Conservation (phyloP, 2,113 vertebrate species). For the Tenrec ecaudatus region DNA sequence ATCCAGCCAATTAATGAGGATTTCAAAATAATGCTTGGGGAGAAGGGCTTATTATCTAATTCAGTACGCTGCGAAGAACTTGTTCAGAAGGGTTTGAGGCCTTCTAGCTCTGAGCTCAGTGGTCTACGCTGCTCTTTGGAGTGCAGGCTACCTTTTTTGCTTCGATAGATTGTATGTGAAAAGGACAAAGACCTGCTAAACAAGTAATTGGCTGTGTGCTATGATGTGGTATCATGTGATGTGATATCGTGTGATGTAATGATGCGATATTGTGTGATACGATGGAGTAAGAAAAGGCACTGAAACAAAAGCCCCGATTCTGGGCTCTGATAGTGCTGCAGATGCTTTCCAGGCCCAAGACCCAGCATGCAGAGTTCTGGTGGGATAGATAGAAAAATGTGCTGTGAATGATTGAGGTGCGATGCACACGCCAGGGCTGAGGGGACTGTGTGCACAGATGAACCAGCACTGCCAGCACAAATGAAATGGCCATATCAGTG, state of each 20-base stretch:
- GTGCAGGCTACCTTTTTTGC: background rate
- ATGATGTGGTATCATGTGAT: background rate
- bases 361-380: background rate
- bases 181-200: background rate
- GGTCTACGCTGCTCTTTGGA: background rate
- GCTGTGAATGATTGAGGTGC: background rate
- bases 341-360: background rate
- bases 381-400: too few species aligned
- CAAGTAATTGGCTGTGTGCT: too few species aligned
- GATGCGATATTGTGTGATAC: too few species aligned
- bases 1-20: background rate
- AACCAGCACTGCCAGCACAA: accelerated
- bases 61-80: background rate
- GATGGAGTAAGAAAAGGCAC: background rate
- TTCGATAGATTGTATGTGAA: background rate
- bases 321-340: background rate
- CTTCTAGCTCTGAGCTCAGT: background rate
- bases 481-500: background rate
- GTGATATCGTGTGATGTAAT: too few species aligned
- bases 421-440: background rate
- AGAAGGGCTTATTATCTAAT: background rate
- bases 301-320: background rate
- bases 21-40: background rate
- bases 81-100: background rate
- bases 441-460: background rate